A percentile compares a stretch with the other conserved stretches of the same genome.
phyloP scores from a whole-genome alignment of 2,888 invertebrate genomes.

The Eupithecia centaureata region DNA sequence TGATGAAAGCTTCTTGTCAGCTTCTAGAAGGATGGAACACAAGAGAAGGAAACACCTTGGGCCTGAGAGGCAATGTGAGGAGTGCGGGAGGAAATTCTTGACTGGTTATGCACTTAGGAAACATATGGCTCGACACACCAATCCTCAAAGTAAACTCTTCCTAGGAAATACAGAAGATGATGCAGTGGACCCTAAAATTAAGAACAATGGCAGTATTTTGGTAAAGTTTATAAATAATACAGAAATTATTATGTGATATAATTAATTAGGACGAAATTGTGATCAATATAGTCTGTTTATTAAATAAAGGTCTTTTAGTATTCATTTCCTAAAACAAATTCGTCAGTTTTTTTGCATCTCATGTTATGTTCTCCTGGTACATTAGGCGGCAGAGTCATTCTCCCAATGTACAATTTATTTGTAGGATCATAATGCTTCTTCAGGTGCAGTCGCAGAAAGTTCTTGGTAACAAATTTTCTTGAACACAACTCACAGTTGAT shows the following conservation, averaged over 20 bases:
- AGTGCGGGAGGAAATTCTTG: slow-evolving; percentile 67
- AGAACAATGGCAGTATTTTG: neutral
- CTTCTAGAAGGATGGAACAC: slow-evolving; percentile 71
- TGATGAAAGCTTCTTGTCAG: slow-evolving; percentile 71
- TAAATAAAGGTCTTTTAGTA: neutral
- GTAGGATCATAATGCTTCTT: slow-evolving; percentile 70
- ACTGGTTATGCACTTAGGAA: slow-evolving; percentile 58
- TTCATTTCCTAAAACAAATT: slow-evolving; percentile 10
- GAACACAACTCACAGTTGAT: slow-evolving; percentile 72
- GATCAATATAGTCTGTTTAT: neutral
- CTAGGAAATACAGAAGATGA: slow-evolving; percentile 34
- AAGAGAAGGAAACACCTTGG: slow-evolving; percentile 74
- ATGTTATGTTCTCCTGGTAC: slow-evolving; percentile 65
- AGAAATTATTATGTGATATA: neutral
- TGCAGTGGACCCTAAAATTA: neutral
- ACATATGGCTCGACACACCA: slow-evolving; percentile 66
- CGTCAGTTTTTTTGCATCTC: slow-evolving; percentile 37
- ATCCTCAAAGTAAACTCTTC: slow-evolving; percentile 71
- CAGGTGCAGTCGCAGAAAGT: slow-evolving; percentile 69
- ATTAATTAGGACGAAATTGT: neutral
- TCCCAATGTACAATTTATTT: slow-evolving; percentile 67
- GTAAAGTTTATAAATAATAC: slow-evolving; percentile 15
- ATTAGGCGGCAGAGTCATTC: slow-evolving; percentile 61
- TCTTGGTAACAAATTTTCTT: slow-evolving; percentile 71
- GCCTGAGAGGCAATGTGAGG: slow-evolving; percentile 63